Conservation (phyloP, 1,140 invertebrate genomes). For the Dinoponera quadriceps region DNA sequence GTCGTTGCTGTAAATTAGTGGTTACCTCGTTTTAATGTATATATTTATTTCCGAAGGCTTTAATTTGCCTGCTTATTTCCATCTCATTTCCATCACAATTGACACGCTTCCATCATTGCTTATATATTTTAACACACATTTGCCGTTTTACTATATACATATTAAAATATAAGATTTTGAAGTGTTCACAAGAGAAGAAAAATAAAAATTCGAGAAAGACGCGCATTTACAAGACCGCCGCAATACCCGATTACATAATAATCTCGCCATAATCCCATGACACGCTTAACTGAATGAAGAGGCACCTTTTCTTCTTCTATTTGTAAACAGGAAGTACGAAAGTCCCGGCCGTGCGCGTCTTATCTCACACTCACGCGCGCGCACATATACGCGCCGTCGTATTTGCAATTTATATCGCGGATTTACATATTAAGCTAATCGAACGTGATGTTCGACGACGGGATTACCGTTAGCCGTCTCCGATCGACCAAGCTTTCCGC, state of each 20-base stretch:
- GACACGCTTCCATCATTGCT: too few relatives aligned
- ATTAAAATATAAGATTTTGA: too few relatives aligned
- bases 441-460: conserved; percentile 23
- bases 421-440: conserved; percentile 64
- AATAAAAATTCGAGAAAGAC: conserved; percentile 12
- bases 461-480: conserved; percentile 43
- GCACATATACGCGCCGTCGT: conserved; percentile 15
- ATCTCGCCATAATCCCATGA: conserved; percentile 30
- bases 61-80: background rate
- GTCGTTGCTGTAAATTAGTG: conserved; percentile 9
- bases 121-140: too few relatives aligned
- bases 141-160: too few relatives aligned
- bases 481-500: conserved; percentile 32
- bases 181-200: background rate
- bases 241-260: conserved; percentile 31
- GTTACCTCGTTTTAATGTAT: background rate
- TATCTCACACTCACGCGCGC: background rate
- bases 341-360: background rate
- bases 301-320: background rate
- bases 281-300: conserved; percentile 25
- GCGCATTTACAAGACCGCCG: conserved; percentile 11
- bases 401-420: conserved; percentile 65
- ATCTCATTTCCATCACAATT: too few relatives aligned
- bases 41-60: background rate
- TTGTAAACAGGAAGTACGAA: conserved; percentile 53